Evolutionary conservation across 2,797 vertebrate species (phyloP).

Genomic region (Bradypodion pumilum): DNA sequence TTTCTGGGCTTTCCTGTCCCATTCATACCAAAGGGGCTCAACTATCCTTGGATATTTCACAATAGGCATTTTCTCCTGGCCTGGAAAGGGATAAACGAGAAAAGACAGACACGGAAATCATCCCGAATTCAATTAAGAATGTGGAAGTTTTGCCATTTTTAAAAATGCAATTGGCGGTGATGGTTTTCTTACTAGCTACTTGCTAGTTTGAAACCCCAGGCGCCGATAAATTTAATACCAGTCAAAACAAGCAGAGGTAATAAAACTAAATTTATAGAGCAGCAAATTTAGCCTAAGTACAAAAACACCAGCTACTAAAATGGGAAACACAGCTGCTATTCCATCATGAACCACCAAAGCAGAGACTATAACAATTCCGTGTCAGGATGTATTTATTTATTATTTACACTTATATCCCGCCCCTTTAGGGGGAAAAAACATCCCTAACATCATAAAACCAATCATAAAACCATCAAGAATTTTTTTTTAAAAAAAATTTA

Average conservation of each 20-base stretch:
- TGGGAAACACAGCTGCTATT: too few relatives aligned
- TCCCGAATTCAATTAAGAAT: too few relatives aligned
- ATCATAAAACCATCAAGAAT: too few relatives aligned
- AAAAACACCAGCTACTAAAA: conserved; percentile 22
- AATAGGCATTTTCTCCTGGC: conserved; percentile 75
- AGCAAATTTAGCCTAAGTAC: background rate
- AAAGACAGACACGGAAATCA: background rate
- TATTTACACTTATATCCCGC: too few relatives aligned
- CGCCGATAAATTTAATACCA: conserved; percentile 10
- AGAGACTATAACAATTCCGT: too few relatives aligned
- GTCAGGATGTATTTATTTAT: too few relatives aligned
- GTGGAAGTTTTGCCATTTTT: background rate
- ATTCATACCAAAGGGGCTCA: conserved; percentile 69
- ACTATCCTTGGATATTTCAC: conserved; percentile 63
- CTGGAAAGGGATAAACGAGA: conserved; percentile 16
- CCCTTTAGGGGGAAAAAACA: too few relatives aligned
- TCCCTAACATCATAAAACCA: too few relatives aligned
- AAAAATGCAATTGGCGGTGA: too few relatives aligned
- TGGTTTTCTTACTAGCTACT: background rate
- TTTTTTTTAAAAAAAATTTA: too few relatives aligned
- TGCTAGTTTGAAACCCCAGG: background rate
- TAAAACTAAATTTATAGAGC: background rate
- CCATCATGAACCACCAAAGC: too few relatives aligned
- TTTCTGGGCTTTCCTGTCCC: conserved; percentile 85
- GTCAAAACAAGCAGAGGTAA: background rate